These are phyloP conservation scores for Lithosia quadra DNA, from an alignment of 2,888 invertebrate genomes.

Conservation along the genomic window DNA sequence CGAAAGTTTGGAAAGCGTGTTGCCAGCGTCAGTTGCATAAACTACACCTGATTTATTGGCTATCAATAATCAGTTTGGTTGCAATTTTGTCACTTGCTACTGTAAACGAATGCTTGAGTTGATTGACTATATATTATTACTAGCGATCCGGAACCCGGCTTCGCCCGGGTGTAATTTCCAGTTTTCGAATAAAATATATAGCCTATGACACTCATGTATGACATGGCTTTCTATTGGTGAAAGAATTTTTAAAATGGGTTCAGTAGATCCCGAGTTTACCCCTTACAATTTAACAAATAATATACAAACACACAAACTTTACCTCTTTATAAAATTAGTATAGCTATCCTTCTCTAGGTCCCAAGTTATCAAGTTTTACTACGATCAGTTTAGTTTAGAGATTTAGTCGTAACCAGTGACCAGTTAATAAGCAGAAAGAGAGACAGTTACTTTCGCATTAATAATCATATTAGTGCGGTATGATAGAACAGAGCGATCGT, in stretches of 20 bases:
- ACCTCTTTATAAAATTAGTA: too few species aligned
- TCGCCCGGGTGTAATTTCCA: too few species aligned
- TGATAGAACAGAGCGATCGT: constrained; percentile 27
- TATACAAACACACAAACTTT: too few species aligned
- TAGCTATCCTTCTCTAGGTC: neutral
- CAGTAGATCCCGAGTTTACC: too few species aligned
- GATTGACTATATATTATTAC: too few species aligned
- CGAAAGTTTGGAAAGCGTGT: constrained; percentile 74
- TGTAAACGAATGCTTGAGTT: neutral
- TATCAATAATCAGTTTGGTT: neutral
- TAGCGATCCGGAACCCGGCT: too few species aligned
- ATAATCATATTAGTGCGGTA: neutral
- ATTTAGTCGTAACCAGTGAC: neutral
- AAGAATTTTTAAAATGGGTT: too few species aligned
- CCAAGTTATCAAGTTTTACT: neutral
- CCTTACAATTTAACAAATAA: too few species aligned
- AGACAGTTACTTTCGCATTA: neutral
- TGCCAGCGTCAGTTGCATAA: constrained; percentile 58
- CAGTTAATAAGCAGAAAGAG: neutral
- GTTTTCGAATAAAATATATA: too few species aligned
- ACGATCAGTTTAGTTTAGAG: neutral
- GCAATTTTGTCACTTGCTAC: neutral
- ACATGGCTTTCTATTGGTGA: too few species aligned
- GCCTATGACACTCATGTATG: too few species aligned
- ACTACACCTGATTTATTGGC: constrained; percentile 40